Percentiles rank a stretch among this genome's conserved stretches.
Evolutionary conservation across 2,888 invertebrate genomes (phyloP).

Genomic region (Aphodius sticticus): DNA sequence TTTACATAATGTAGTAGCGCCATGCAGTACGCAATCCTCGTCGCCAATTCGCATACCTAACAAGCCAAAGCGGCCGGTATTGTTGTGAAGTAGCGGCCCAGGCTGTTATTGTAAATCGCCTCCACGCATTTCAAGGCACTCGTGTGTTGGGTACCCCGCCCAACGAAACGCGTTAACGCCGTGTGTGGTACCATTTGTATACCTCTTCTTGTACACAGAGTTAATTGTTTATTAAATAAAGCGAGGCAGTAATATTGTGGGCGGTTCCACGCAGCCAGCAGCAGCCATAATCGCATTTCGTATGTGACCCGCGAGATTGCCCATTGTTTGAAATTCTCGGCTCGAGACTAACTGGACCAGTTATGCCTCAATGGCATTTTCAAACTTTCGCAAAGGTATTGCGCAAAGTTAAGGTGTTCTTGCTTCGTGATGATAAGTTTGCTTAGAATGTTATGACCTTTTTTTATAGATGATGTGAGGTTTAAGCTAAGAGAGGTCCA

Average conservation of each 20-base stretch:
- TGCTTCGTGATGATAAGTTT: too few relatives aligned
- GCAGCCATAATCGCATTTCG: not conserved
- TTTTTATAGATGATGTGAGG: not conserved
- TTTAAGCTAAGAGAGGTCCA: not conserved
- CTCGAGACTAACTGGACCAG: not conserved
- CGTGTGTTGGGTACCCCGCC: not conserved
- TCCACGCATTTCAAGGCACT: not conserved
- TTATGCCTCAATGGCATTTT: not conserved
- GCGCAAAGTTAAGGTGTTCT: not conserved
- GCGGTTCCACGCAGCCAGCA: not conserved
- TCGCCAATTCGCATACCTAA: conserved; percentile 4
- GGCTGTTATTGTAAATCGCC: not conserved
- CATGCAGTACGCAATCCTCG: not conserved
- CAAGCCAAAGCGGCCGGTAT: not conserved
- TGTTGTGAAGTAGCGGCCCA: not conserved
- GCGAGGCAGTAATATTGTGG: conserved; percentile 4
- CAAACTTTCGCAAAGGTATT: conserved; percentile 4
- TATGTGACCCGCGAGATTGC: not conserved
- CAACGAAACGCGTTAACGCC: not conserved
- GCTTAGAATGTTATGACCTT: not conserved
- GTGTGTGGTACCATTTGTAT: conserved; percentile 4
- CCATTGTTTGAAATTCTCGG: not conserved
- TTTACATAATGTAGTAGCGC: conserved; percentile 4
- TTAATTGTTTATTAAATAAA: conserved; percentile 4
- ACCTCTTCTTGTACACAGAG: not conserved